Percentiles rank a stretch among this genome's conserved stretches.
Evolutionary conservation across 2,113 vertebrate genomes (phyloP).

Genomic region (Gadus chalcogrammus): DNA sequence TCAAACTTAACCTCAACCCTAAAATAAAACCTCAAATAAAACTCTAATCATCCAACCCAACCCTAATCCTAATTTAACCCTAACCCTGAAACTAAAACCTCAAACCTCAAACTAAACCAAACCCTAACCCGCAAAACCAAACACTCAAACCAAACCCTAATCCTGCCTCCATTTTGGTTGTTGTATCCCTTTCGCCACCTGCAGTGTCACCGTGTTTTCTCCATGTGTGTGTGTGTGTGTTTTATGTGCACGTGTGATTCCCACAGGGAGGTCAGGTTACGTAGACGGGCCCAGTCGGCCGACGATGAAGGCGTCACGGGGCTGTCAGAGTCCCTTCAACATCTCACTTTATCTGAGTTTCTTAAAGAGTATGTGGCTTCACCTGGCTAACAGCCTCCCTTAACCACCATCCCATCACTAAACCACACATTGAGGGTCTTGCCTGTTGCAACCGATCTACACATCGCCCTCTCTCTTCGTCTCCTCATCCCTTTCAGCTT

Average conservation of each 20-base stretch:
- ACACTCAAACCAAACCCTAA: no score
- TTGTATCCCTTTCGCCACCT: not conserved
- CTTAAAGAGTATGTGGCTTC: conserved; percentile 78
- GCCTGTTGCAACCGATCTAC: conserved; percentile 2
- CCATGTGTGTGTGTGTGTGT: no score
- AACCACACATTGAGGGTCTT: not conserved
- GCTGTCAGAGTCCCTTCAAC: conserved; percentile 74
- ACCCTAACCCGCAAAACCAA: no score
- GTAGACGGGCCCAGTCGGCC: conserved; percentile 73
- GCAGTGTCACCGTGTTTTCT: not conserved
- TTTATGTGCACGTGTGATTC: conserved; percentile 34
- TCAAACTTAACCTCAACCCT: no score
- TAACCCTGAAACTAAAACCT: no score
- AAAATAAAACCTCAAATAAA: no score
- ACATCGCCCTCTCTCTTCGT: conserved; percentile 6
- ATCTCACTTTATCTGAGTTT: conserved; percentile 80
- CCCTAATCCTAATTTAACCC: no score
- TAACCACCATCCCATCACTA: not conserved
- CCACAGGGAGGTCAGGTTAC: conserved; percentile 74
- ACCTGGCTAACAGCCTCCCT: not conserved
- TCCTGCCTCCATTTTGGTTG: no score
- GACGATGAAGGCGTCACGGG: conserved; percentile 72
- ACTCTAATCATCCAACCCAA: no score
- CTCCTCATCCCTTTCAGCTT: not conserved
- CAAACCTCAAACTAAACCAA: no score